phyloP scores from a whole-genome alignment of 2,888 invertebrate species.

The Ethmia dodecea region DNA sequence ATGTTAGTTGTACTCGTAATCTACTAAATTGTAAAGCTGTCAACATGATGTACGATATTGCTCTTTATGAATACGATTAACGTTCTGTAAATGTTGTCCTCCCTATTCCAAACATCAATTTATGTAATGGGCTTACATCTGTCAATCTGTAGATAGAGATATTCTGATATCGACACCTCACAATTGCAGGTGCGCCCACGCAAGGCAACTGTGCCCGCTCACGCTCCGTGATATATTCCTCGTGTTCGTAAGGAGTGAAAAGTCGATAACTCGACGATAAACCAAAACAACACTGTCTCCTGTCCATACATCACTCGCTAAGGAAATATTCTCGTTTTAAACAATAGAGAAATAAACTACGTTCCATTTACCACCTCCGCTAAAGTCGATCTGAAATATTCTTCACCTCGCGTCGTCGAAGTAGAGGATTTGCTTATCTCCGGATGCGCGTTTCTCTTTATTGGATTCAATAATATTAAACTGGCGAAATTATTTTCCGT shows the following conservation, averaged over 20 bases:
- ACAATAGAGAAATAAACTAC: slow-evolving; percentile 68
- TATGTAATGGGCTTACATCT: slow-evolving; percentile 22
- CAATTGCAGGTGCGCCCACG: slow-evolving; percentile 36
- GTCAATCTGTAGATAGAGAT: slow-evolving; percentile 29
- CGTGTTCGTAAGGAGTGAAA: slow-evolving; percentile 38
- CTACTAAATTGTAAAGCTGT: no score
- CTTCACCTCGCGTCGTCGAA: slow-evolving; percentile 21
- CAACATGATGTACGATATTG: slow-evolving; percentile 12
- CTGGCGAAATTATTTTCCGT: background rate
- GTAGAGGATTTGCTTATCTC: slow-evolving; percentile 32
- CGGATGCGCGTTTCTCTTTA: slow-evolving; percentile 27
- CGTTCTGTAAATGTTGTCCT: slow-evolving; percentile 16
- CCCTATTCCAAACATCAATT: slow-evolving; percentile 18
- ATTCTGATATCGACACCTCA: slow-evolving; percentile 27
- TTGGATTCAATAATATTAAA: slow-evolving; percentile 28
- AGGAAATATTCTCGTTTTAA: slow-evolving; percentile 39
- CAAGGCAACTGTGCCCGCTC: slow-evolving; percentile 33
- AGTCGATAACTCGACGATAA: slow-evolving; percentile 43
- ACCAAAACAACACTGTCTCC: slow-evolving; percentile 19
- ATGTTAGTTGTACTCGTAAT: no score
- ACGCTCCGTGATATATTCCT: slow-evolving; percentile 38
- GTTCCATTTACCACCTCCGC: slow-evolving; percentile 51
- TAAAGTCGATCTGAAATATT: slow-evolving; percentile 36
- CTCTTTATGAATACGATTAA: slow-evolving; percentile 14
- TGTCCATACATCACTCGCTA: slow-evolving; percentile 14